Evolutionary conservation across 2,888 invertebrate species (phyloP), one percentile per base, ranked within the genome.

Genomic region (Teleogryllus oceanicus): DNA sequence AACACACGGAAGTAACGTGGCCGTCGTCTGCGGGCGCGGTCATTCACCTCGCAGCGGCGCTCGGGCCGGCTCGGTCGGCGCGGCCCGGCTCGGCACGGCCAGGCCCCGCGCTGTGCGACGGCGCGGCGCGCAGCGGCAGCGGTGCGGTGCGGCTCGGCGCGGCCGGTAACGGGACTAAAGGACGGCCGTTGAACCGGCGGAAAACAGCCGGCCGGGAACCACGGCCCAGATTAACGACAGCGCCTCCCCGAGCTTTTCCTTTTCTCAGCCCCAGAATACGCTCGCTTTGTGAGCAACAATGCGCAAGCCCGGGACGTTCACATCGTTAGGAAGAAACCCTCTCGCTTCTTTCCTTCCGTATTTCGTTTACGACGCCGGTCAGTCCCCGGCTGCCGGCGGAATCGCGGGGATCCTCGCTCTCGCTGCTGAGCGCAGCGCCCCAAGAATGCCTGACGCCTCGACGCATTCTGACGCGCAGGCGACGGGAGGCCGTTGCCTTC

Each of bases 161-260:
- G 62, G 62, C 62, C 81, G 80, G 81, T 80, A 78, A 80, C 81
- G 80, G 81, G 79, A 81, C 80, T 80, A 80, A 80, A 81, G 81
- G 81, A 81, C 81, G 81, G 81, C 74, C 81, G 81, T 81, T 81
- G 81, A 81, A 81, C 81, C 76, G 74, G 21, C 51, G 51, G 24
- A n/a, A 74, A 49, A 13, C 50, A 62, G 18, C n/a, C 62, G 13
- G 16, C 50, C 20, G 24, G n/a, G 51, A 49, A 76, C 24, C 50
- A 79, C 62, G 62, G 62, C 62, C 62, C 62, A 62, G 62, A 62
- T 62, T 62, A 62, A 62, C 62, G 62, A n/a, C 62, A 62, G 16
- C 13, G 62, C 62, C 62, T n/a, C n/a, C 62, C 62, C 37, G 37
- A 37, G 62, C 62, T 62, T 62, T 62, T 62, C 62, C 62, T 62